phyloP scores from a whole-genome alignment of 2,797 vertebrate species.

The Catamblyrhynchus diadema region DNA sequence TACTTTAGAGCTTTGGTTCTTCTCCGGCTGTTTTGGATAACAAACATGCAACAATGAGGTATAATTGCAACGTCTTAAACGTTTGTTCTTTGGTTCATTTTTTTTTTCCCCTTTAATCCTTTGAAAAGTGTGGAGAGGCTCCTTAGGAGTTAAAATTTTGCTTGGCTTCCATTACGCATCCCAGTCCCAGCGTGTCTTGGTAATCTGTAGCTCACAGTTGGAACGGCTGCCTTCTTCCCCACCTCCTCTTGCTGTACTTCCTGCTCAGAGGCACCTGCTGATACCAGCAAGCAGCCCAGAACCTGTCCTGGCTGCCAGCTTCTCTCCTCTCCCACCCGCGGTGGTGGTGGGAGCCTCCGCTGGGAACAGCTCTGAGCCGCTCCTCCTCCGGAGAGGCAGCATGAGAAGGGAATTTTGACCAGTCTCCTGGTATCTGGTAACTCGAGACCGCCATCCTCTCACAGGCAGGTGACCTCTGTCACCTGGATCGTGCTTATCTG shows the following conservation, averaged over 20 bases:
- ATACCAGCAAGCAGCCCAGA: neutral
- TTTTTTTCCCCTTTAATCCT: neutral
- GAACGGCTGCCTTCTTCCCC: neutral
- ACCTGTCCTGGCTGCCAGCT: neutral
- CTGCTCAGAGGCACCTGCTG: slow-evolving; percentile 35
- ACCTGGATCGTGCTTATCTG: neutral
- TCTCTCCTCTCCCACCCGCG: neutral
- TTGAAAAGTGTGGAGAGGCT: neutral
- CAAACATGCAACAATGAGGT: neutral
- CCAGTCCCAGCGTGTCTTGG: neutral
- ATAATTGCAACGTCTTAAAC: neutral
- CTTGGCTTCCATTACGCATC: neutral
- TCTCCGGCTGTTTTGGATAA: neutral
- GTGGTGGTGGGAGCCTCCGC: neutral
- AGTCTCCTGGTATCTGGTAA: neutral
- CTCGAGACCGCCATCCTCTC: neutral
- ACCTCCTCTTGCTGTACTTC: neutral
- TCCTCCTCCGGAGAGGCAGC: neutral
- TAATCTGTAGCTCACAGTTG: neutral
- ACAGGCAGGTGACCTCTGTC: slow-evolving; percentile 5
- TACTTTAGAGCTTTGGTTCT: neutral
- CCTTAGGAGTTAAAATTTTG: slow-evolving; percentile 12
- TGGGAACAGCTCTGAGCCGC: neutral
- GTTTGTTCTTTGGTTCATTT: neutral
- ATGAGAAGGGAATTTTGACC: neutral